Evolutionary conservation across 2,888 invertebrate species (phyloP), one percentile per base, ranked within the genome.

Genomic region (Elaeidobius kamerunicus): DNA sequence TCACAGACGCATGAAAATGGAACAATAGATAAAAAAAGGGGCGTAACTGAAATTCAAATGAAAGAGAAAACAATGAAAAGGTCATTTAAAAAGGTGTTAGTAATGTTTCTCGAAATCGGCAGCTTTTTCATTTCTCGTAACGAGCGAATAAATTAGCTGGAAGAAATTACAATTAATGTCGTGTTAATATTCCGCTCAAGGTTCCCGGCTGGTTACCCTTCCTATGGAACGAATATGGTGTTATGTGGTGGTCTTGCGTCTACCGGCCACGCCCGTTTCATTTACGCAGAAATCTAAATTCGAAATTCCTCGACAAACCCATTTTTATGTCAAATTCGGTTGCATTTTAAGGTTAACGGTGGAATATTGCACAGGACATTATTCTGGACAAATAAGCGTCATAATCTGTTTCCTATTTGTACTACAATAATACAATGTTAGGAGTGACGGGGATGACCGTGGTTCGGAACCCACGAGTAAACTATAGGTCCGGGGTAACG

Each of bases 121-220:
- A 39, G 14, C 20, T 19, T 7, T 44, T 7, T 32, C 28, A 45
- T 39, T 51, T 51, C 51, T 51, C 23, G 44, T 34, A 28, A 51
- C 32, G 11, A n/a, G 15, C 12, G 32, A 39, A 45, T 32, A 40
- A 39, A 32, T 40, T 17, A 42, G 12, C 39, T 30, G 14, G 38
- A 45, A 44, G 36, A 43, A 38, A 45, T 51, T 23, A 51, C 42
- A 43, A n/a, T 2, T 44, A 41, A 41, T 49, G 54, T 45, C 35
- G 30, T 47, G 51, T 46, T 48, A 52, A 43, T 50, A 44, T 35
- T 35, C 28, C 23, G 43, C 50, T 56, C 60, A 61, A 61, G 60
- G 60, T 59, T 55, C 34, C n/a, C 23, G 38, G 28, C 58, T 54
- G 46, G 58, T 62, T 62, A 60, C 60, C 59, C 59, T 60, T 52